phyloP scores from a whole-genome alignment of 2,113 vertebrate genomes.

The Fulica atra region DNA sequence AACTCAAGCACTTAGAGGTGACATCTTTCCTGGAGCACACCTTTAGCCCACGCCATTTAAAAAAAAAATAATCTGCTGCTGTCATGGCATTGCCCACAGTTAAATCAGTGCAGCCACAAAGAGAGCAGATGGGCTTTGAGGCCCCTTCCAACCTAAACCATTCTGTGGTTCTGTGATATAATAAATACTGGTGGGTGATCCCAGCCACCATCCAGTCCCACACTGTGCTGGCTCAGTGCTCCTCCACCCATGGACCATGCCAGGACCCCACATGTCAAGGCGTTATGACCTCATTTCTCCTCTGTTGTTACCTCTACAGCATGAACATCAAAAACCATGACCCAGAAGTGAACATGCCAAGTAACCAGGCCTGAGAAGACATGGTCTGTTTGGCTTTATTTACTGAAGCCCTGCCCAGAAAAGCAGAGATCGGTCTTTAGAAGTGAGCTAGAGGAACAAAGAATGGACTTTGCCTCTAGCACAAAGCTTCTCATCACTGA shows the following conservation, averaged over 20 bases:
- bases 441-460: neutral
- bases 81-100: neutral
- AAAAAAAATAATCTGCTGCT: neutral
- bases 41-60: neutral
- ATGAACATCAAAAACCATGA: neutral
- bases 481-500: neutral
- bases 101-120: neutral
- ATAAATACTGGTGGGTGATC: neutral
- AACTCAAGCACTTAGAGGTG: neutral
- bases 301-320: neutral
- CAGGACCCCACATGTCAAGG: neutral
- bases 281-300: accelerated
- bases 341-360: neutral
- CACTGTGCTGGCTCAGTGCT: neutral
- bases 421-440: neutral
- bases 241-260: no score
- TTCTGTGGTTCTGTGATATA: no score
- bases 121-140: neutral
- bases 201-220: neutral
- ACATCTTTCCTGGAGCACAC: neutral
- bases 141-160: no score
- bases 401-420: neutral
- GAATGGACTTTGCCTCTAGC: neutral
- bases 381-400: neutral
- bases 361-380: neutral